Percentiles rank a stretch among this genome's conserved stretches.
phyloP scores from a whole-genome alignment of 1,140 invertebrate species.

The Drosophila lacteicornis region DNA sequence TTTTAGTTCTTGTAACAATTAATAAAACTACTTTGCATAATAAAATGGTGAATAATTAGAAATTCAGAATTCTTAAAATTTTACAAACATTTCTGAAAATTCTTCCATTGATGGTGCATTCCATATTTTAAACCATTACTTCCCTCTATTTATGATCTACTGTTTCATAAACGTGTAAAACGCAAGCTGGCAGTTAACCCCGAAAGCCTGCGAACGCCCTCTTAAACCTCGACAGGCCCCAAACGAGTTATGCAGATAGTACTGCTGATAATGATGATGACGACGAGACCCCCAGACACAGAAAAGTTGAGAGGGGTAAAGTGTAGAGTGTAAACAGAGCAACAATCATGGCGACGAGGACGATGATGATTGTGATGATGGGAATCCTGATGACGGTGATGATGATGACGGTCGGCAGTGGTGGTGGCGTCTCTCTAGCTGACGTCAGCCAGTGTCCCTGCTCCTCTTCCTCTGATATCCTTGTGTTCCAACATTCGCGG shows the following conservation, averaged over 20 bases:
- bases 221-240: conserved; percentile 16
- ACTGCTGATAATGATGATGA: conserved; percentile 45
- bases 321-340: conserved; percentile 49
- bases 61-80: background rate
- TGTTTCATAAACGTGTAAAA: conserved; percentile 65
- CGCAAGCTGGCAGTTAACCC: conserved; percentile 74
- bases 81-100: too few relatives aligned
- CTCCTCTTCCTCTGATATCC: background rate
- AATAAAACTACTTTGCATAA: too few relatives aligned
- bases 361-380: conserved; percentile 15
- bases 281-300: conserved; percentile 27
- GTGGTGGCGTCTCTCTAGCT: conserved; percentile 47
- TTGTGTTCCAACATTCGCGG: conserved; percentile 46
- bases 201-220: conserved; percentile 22
- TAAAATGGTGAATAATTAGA: background rate
- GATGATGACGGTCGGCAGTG: conserved; percentile 1
- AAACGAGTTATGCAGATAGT: conserved; percentile 72
- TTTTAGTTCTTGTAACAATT: background rate
- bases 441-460: conserved; percentile 57
- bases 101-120: too few relatives aligned
- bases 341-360: conserved; percentile 66
- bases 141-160: conserved; percentile 3
- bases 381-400: conserved; percentile 14
- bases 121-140: background rate
- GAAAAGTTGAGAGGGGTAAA: conserved; percentile 29